Evolutionary conservation across 2,888 invertebrate genomes (phyloP).

Genomic region (Xylota sylvarum): DNA sequence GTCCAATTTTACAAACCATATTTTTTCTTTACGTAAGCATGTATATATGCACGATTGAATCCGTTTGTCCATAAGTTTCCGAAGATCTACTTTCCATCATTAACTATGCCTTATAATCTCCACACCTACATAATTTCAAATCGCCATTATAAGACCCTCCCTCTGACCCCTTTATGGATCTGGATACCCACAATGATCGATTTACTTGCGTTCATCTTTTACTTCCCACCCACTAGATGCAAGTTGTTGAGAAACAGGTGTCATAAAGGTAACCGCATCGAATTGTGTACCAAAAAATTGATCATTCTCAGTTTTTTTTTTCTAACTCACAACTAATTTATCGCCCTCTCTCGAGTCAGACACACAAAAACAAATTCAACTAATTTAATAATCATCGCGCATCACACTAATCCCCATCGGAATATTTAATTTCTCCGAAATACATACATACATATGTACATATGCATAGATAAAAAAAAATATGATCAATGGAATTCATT

Average conservation of each 20-base stretch:
- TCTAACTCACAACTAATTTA: conserved; percentile 36
- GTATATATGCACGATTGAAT: too few relatives aligned
- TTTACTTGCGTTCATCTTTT: too few relatives aligned
- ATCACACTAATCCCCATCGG: conserved; percentile 55
- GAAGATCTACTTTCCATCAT: too few relatives aligned
- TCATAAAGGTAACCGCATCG: conserved; percentile 9
- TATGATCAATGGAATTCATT: conserved; percentile 33
- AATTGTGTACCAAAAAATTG: conserved; percentile 5
- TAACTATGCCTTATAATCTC: too few relatives aligned
- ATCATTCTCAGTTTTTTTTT: conserved; percentile 28
- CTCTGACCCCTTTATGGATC: too few relatives aligned
- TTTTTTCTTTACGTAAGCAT: too few relatives aligned
- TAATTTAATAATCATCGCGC: conserved; percentile 71
- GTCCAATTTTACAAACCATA: too few relatives aligned
- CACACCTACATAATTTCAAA: too few relatives aligned
- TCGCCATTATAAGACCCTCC: too few relatives aligned
- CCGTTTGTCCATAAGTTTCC: too few relatives aligned
- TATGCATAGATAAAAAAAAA: not conserved
- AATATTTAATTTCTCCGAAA: conserved; percentile 38
- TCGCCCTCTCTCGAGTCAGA: conserved; percentile 2
- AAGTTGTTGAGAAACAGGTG: not conserved
- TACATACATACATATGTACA: too few relatives aligned
- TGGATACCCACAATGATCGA: too few relatives aligned
- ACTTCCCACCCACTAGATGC: not conserved
- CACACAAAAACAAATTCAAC: conserved; percentile 60